Base-by-base conservation (phyloP, 2,888 invertebrate species). In the Sinopyrophorus schimmeli region DNA sequence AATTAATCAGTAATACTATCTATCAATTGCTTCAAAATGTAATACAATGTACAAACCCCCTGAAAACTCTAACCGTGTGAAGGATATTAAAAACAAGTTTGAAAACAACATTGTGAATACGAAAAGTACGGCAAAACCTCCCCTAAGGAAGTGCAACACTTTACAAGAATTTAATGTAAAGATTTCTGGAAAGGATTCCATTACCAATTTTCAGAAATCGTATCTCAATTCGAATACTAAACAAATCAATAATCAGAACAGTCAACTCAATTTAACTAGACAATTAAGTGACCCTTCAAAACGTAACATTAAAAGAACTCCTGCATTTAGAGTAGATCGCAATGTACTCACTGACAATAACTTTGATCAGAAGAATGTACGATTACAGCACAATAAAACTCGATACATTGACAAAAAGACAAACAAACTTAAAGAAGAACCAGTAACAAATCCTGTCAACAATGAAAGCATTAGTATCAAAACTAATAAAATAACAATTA, bases 41-140 rank as follows among this genome's bases (percentile, higher is more conserved):
- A 18, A 47, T 38, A 57, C 50, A 47, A 73, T 73, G 73, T 73
- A 73, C 58, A 69, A 61, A 61, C 71, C 72, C 37, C 72, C 72
- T 31, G 69, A 69, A 55, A 72, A 72, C 54, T 56, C 61, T 18
- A 73, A 73, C 50, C 63, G 82, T 73, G 84, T 84, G 28, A 82
- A 80, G 75, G 78, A 79, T 35, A 83, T 84, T 53, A 82, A 80
- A 66, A 81, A 76, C 69, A 80, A 80, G 72, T 84, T 84, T 63
- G 84, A 84, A 62, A 70, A 66, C 54, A 65, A 65, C 48, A 65
- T 23, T n/a, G 20, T 14, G 2, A 21, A 34, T 21, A 20, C 14
- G 3, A 68, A 52, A 62, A 60, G 46, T 53, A 58, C 11, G 28
- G 32, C 24, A 24, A 50, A 43, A 26, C 34, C 47, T 23, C 28